Base-by-base conservation (phyloP, 2,797 vertebrate genomes). In the Prunella strophiata region DNA sequence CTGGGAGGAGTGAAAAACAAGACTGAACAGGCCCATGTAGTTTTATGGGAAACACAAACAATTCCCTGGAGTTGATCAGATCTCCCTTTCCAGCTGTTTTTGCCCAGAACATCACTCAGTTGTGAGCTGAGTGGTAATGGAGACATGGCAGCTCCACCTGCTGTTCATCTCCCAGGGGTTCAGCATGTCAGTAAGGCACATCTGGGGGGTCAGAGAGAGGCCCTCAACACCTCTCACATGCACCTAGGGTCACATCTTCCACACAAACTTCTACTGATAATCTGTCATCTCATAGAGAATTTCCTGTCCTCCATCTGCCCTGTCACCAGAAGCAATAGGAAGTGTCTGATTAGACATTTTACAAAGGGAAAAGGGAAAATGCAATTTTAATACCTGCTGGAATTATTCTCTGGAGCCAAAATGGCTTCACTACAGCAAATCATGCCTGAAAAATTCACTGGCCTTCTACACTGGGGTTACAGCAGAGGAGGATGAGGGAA, bases 141-240 rank as follows among this genome's bases (percentile, higher is more conserved):
- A 65, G 85, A 79, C 61, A 13, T 14, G 5, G 48, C 63, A 94
- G 89, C 81, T 81, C 87, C 71, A 90, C 70, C 93, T 88, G 68
- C 91, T 66, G 94, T 34, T 61, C 80, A 43, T 47, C 30, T 22
- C 5, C 11, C 15, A 61, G 38, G 45, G 30, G 15, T 13, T 40
- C 77, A 58, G 57, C n/a, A 29, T n/a, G 5, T 11, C 27, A 19
- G 42, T 5, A 5, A 47, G 40, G 40, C 13, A 57, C 18, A 6
- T 5, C 17, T 2, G 0, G 48, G 23, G 48, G 26, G 22, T 7
- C 34, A 71, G 12, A 36, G 57, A 36, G 19, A 59, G 29, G 25
- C 30, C 65, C 30, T 25, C 26, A 7, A 23, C 8, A 30, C 38
- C 82, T 72, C 75, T 42, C 3, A 4, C 27, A 3, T 1, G 5